These are phyloP conservation scores for Eristalinus sepulchralis DNA, from an alignment of 2,888 invertebrate genomes.

Conservation along the genomic window DNA sequence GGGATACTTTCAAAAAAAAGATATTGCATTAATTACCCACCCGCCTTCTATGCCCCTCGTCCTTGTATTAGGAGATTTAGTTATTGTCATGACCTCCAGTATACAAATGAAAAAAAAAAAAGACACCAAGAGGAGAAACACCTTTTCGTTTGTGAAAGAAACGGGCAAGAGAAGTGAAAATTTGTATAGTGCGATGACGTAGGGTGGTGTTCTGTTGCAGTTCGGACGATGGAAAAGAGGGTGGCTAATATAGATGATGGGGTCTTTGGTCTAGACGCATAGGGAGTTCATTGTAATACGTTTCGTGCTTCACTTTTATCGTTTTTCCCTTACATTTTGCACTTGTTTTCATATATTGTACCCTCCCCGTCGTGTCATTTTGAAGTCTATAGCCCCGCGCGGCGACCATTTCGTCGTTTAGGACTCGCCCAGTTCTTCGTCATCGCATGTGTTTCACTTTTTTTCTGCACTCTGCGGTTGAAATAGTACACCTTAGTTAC, in stretches of 20 bases:
- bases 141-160: slow-evolving; percentile 8
- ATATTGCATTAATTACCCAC: slow-evolving; percentile 48
- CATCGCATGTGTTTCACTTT: not conserved
- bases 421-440: slow-evolving; percentile 27
- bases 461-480: slow-evolving; percentile 18
- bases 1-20: slow-evolving; percentile 47
- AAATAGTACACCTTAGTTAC: slow-evolving; percentile 26
- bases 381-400: not conserved
- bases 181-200: slow-evolving; percentile 50
- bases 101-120: not conserved
- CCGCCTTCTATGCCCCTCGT: not conserved
- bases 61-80: slow-evolving; percentile 22
- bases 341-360: not conserved
- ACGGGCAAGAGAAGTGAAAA: not conserved
- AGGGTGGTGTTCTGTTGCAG: slow-evolving; percentile 12
- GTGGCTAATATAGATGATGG: slow-evolving; percentile 9
- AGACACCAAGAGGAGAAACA: not conserved
- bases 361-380: not conserved
- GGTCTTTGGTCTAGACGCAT: slow-evolving; percentile 47
- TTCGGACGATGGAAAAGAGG: not conserved
- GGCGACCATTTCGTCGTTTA: not conserved
- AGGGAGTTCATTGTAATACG: slow-evolving; percentile 6
- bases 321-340: not conserved
- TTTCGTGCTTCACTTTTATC: not conserved
- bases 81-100: slow-evolving; percentile 51